These are phyloP conservation scores for Venustoraphidia nigricollis DNA, from an alignment of 2,888 invertebrate genomes.

Conservation along the genomic window DNA sequence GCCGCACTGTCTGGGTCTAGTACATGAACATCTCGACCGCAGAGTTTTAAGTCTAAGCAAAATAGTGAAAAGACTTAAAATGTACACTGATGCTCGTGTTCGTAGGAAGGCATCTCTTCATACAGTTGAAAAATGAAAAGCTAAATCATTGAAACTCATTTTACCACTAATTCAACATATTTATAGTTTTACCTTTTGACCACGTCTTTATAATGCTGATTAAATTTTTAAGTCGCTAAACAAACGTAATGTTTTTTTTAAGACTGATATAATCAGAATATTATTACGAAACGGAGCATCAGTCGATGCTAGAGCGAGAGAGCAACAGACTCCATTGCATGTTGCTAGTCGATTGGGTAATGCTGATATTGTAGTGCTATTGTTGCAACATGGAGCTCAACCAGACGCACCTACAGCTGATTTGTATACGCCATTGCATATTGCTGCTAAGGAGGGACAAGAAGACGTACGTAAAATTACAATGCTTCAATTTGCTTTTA, in stretches of 20 bases:
- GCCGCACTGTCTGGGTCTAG: too few relatives aligned
- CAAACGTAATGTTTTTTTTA: slow-evolving; percentile 9
- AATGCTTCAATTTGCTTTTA: too few relatives aligned
- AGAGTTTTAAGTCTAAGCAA: too few relatives aligned
- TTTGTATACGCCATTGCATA: slow-evolving; percentile 89
- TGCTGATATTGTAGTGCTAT: slow-evolving; percentile 84
- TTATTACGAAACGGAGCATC: slow-evolving; percentile 80
- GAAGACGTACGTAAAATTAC: slow-evolving; percentile 41
- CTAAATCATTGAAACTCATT: too few relatives aligned
- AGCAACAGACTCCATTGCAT: slow-evolving; percentile 93
- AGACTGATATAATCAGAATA: slow-evolving; percentile 88
- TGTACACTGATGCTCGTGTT: too few relatives aligned
- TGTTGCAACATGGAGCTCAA: slow-evolving; percentile 86
- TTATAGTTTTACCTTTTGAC: too few relatives aligned
- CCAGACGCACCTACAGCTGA: slow-evolving; percentile 86
- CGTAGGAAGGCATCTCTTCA: too few relatives aligned
- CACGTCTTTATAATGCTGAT: too few relatives aligned
- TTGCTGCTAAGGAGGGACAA: slow-evolving; percentile 94
- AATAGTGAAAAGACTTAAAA: too few relatives aligned
- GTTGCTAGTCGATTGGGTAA: slow-evolving; percentile 92
- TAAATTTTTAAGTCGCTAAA: not conserved
- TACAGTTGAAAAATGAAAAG: too few relatives aligned
- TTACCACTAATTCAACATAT: too few relatives aligned
- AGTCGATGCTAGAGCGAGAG: slow-evolving; percentile 55
- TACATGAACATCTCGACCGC: too few relatives aligned